Conservation (phyloP, 2,113 vertebrate genomes). For the Cyanistes caeruleus region DNA sequence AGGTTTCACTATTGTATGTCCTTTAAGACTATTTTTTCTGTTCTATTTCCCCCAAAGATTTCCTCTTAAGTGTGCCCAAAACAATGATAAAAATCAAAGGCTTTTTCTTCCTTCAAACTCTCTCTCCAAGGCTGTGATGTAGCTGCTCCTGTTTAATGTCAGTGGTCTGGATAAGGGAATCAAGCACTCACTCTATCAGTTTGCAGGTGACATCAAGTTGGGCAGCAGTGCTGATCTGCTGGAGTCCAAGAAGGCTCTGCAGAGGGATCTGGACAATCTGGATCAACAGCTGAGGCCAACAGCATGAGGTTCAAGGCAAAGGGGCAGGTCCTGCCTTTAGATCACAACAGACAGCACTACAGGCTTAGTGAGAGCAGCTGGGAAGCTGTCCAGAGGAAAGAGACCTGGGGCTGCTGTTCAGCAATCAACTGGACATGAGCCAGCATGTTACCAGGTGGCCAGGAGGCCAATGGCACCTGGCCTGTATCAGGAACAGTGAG, state of each 20-base stretch:
- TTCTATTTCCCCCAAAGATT: background rate
- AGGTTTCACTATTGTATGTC: background rate
- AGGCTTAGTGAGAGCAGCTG: background rate
- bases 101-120: conserved; percentile 3
- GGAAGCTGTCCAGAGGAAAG: background rate
- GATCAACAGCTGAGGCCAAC: background rate
- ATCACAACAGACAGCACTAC: fast-evolving
- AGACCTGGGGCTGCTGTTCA: too few species aligned
- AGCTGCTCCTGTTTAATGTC: background rate
- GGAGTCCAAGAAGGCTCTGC: background rate
- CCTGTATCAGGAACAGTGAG: background rate
- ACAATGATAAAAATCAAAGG: background rate
- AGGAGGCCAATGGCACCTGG: background rate
- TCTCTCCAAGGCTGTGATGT: background rate
- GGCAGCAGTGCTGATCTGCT: background rate
- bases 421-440: background rate
- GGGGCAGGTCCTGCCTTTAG: background rate
- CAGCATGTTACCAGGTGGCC: background rate
- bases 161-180: background rate
- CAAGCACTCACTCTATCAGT: too few species aligned
- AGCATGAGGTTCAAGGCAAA: background rate
- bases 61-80: background rate
- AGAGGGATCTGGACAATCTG: background rate
- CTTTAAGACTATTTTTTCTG: background rate
- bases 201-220: background rate